These are phyloP conservation scores for Oscarella lobularis DNA, from an alignment of 37 sponge, comb jelly and placozoan genomes.

Conservation along the genomic window DNA sequence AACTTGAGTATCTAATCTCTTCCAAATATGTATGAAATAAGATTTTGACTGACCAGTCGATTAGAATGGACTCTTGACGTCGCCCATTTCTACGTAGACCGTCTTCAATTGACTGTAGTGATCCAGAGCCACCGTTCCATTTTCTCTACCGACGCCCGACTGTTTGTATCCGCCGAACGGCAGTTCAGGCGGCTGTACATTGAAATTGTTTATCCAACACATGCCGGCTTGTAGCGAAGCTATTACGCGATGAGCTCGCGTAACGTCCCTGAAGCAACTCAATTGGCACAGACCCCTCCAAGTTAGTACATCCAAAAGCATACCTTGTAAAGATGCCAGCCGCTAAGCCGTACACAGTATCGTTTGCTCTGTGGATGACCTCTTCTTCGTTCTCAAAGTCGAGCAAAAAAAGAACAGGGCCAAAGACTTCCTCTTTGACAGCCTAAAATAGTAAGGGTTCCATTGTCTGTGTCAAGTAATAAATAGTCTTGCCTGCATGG, in stretches of 20 bases:
- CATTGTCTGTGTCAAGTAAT: neutral
- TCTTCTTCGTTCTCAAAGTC: slow-evolving; percentile 24
- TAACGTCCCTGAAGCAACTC: slow-evolving; percentile 9
- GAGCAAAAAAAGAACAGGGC: slow-evolving; percentile 23
- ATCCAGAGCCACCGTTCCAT: slow-evolving; percentile 15
- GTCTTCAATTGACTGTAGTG: slow-evolving; percentile 27
- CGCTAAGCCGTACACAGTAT: slow-evolving; percentile 19
- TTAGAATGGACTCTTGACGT: slow-evolving; percentile 17
- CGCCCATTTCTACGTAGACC: slow-evolving; percentile 39
- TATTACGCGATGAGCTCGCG: slow-evolving; percentile 26
- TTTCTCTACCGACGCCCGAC: slow-evolving; percentile 24
- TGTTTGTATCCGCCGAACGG: slow-evolving; percentile 39
- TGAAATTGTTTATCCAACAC: slow-evolving; percentile 28
- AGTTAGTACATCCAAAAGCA: neutral
- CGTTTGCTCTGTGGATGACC: slow-evolving; percentile 21
- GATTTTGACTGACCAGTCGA: no score
- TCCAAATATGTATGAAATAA: no score
- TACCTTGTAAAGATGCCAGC: slow-evolving; percentile 31
- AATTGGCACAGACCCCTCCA: neutral
- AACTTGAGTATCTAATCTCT: no score
- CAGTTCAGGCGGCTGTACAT: slow-evolving; percentile 12
- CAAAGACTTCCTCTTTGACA: slow-evolving; percentile 31
- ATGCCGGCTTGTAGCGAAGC: slow-evolving; percentile 25
- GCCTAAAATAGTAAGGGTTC: neutral
- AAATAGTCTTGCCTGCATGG: slow-evolving; percentile 16